Evolutionary conservation across 2,888 invertebrate genomes (phyloP).

Genomic region (Caenorhabditis japonica): DNA sequence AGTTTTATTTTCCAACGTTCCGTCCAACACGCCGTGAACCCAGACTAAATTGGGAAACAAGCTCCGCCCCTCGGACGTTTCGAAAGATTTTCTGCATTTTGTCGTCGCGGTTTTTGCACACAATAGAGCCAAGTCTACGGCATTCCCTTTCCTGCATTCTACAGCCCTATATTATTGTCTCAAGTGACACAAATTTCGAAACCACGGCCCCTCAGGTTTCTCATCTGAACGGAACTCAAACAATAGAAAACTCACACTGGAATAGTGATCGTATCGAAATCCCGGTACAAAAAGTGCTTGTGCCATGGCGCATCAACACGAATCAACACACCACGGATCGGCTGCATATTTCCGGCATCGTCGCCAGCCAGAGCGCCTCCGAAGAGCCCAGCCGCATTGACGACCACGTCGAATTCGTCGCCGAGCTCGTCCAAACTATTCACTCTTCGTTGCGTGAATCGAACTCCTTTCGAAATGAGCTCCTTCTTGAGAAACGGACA

Average conservation of each 20-base stretch:
- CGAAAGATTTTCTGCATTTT: no score
- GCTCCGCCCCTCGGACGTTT: no score
- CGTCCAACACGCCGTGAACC: no score
- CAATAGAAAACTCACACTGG: slow-evolving; percentile 53
- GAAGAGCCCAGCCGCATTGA: slow-evolving; percentile 79
- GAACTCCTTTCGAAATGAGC: slow-evolving; percentile 47
- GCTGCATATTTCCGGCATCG: slow-evolving; percentile 61
- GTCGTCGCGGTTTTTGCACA: no score
- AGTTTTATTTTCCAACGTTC: no score
- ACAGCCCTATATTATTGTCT: no score
- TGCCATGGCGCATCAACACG: slow-evolving; percentile 89
- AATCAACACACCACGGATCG: slow-evolving; percentile 43
- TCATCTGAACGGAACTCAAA: not conserved
- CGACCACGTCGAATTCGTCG: slow-evolving; percentile 78
- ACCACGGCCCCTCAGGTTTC: no score
- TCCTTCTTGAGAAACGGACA: slow-evolving; percentile 62
- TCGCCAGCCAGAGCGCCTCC: slow-evolving; percentile 78
- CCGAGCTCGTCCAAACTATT: slow-evolving; percentile 56
- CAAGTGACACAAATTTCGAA: no score
- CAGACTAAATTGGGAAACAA: no score
- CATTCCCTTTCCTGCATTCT: no score
- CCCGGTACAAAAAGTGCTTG: slow-evolving; percentile 85
- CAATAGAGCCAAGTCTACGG: no score
- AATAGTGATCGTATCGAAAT: slow-evolving; percentile 65
- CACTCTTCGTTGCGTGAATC: slow-evolving; percentile 51